phyloP scores from a whole-genome alignment of 2,113 vertebrate species.

The Ammospiza caudacuta region DNA sequence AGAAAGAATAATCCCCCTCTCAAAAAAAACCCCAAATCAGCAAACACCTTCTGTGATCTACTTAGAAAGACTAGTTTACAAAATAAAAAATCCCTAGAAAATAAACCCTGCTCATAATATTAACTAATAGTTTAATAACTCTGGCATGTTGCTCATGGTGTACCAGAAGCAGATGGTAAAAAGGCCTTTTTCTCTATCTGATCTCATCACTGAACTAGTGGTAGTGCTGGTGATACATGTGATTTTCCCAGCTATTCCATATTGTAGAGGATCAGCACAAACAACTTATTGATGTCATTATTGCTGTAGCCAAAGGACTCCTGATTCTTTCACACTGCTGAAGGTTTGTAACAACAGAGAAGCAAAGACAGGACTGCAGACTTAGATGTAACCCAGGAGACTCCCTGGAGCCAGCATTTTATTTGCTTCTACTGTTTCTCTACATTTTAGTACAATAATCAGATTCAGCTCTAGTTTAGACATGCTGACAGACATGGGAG shows the following conservation, averaged over 20 bases:
- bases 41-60: neutral
- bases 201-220: neutral
- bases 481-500: conserved; percentile 59
- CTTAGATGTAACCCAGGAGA: neutral
- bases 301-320: neutral
- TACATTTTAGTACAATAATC: conserved; percentile 31
- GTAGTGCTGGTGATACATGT: neutral
- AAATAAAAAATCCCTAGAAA: neutral
- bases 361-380: neutral
- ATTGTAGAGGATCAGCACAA: neutral
- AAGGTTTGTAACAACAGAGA: neutral
- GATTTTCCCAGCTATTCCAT: neutral
- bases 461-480: conserved; percentile 61
- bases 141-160: neutral
- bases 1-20: rapidly evolving
- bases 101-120: neutral
- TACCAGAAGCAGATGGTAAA: neutral
- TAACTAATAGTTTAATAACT: neutral
- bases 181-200: neutral
- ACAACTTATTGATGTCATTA: neutral
- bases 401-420: conserved; percentile 11
- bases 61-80: neutral
- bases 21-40: neutral
- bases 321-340: neutral
- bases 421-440: conserved; percentile 16